Evolutionary conservation across 2,113 vertebrate species (phyloP).

Genomic region (Vulpes vulpes): DNA sequence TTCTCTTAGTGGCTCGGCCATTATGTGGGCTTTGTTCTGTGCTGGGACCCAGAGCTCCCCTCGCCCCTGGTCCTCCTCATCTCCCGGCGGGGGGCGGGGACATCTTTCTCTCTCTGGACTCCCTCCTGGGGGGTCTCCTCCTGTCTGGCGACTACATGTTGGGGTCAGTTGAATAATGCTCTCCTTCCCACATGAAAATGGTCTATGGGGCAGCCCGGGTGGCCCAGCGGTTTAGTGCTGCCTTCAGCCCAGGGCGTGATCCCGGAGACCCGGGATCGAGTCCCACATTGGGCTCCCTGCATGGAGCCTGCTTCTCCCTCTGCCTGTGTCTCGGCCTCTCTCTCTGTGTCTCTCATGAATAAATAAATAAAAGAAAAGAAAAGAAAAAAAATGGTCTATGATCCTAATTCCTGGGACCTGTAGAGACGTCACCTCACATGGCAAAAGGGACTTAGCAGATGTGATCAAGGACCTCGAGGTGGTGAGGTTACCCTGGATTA

Average conservation of each 20-base stretch:
- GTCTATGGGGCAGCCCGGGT: no score
- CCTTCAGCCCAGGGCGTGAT: no score
- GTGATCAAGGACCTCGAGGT: not conserved
- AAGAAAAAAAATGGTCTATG: rapidly evolving
- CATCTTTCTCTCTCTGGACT: not conserved
- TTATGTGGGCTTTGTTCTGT: rapidly evolving
- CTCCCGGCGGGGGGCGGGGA: not conserved
- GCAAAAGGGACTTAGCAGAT: not conserved
- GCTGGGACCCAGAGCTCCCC: not conserved
- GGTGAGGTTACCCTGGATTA: not conserved
- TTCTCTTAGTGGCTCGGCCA: rapidly evolving
- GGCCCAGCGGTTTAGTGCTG: no score
- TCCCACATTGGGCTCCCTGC: no score
- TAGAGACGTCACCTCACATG: rapidly evolving
- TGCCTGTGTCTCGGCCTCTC: no score
- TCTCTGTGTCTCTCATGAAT: no score
- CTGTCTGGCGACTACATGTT: not conserved
- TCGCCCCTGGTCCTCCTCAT: no score
- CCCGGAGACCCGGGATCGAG: rapidly evolving
- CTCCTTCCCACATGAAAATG: not conserved
- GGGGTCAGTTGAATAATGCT: not conserved
- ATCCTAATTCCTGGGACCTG: not conserved
- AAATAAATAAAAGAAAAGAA: no score
- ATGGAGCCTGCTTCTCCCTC: no score
- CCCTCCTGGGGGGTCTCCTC: not conserved